Base-by-base conservation (phyloP, 2,888 invertebrate genomes). In the Troides oblongomaculatus region DNA sequence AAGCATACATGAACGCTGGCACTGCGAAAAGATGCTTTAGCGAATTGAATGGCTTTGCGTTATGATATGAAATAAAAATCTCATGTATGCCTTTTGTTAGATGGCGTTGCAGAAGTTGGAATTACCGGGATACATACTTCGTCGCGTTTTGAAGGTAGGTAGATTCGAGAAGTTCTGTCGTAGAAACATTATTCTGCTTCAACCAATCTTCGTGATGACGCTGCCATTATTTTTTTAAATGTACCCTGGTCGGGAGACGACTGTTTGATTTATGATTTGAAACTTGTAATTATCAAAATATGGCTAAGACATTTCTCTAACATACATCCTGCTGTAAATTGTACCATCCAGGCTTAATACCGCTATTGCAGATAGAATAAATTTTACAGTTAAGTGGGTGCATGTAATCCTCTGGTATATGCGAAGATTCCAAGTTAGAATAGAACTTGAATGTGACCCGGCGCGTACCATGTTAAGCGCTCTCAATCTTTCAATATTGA, bases 21-120 rank as follows among this genome's bases (percentile, higher is more conserved):
- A 72, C 69, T 80, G 88, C 90, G 87, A 87, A 81, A 76, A 68
- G 74, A 77, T 85, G 86, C 87, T 77, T 75, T 73, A 85, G 90
- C 90, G 89, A 90, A 81, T 78, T 87, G 77, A 84, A 84, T 84
- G 76, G 87, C 88, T 87, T 30, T 82, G 88, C 88, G 84, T 86
- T 82, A 77, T 80, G 73, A 74, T 79, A 76, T 79, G 64, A 79
- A 80, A 79, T 81, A 74, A 79, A 80, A 77, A 82, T 81, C 77
- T 81, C 80, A 78, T 83, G 86, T 85, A 85, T 86, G 87, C 86
- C 85, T 87, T 85, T 86, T 88, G 88, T 80, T 89, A 87, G 88
- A 86, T 88, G 84, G 80, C 78, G 84, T 74, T 73, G 78, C 77
- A 71, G 76, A 76, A 39, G 46, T 58, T 46, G 62, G 50, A 30